These are phyloP conservation scores for Porites evermanni DNA, from an alignment of 92 coral and sea anemone genomes.

Conservation along the genomic window DNA sequence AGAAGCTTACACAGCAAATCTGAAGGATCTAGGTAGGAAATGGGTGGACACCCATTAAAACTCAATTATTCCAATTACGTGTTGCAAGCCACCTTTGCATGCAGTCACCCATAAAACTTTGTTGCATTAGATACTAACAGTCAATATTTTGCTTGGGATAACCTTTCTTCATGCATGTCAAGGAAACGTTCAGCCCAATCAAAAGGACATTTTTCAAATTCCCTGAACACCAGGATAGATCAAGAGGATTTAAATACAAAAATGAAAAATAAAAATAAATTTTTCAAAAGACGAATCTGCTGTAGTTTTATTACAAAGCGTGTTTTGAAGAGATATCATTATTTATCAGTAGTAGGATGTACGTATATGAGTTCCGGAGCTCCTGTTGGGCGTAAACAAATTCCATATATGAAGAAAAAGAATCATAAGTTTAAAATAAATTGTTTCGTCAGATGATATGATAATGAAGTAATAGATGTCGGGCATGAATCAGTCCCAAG, in stretches of 20 bases:
- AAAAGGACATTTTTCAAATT: no score
- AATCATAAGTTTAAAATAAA: not conserved
- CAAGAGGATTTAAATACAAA: not conserved
- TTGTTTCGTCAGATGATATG: not conserved
- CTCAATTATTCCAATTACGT: not conserved
- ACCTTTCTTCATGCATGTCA: no score
- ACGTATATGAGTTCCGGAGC: conserved; percentile 6
- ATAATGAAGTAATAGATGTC: not conserved
- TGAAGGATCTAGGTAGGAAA: not conserved
- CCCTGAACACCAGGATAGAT: not conserved
- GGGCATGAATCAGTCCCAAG: not conserved
- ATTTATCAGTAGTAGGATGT: not conserved
- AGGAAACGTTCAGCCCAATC: not conserved
- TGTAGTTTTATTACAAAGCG: no score
- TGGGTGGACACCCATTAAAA: not conserved
- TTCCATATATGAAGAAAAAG: not conserved
- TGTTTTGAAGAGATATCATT: not conserved
- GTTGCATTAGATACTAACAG: no score
- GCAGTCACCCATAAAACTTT: no score
- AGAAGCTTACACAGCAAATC: not conserved
- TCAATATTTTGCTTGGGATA: no score
- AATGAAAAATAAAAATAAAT: no score
- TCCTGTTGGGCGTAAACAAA: not conserved
- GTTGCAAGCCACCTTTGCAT: no score
- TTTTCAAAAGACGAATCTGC: no score